Base-by-base conservation (phyloP, 1,140 invertebrate genomes). In the Zaprionus lachaisei region DNA sequence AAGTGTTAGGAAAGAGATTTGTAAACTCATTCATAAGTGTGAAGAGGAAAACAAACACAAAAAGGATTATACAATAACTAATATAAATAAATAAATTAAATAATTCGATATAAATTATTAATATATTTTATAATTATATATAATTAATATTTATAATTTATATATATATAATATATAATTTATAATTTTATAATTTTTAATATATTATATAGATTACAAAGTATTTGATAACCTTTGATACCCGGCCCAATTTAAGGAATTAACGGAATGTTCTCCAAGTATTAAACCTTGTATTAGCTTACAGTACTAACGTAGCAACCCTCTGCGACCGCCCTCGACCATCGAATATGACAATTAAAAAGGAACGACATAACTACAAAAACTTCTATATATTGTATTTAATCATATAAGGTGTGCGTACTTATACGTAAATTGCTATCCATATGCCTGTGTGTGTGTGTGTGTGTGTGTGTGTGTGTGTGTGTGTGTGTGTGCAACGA, bases 401-500 rank as follows among this genome's bases (percentile, higher is more conserved):
- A 82, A 83, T 80, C 83, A 80, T 80, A 89, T 89, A 86, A 86
- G 83, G 83, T 86, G 83, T 86, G 80, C 73, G 77, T 69, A 69
- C 64, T 71, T 72, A 76, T 79, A 76, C 65, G 62, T 64, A 58
- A 60, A 55, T 24, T 22, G 56, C 28, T 65, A 44, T 68, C 57
- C 56, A 34, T 37, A 14, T 31, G 26, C n/a, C n/a, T n/a, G 28
- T 68, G 22, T 77, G 64, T 41, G 34, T 63, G 61, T 41, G 44
- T 60, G 49, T 70, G 79, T 72, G 67, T 67, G 65, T n/a, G n/a
- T n/a, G n/a, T n/a, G n/a, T n/a, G 28, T 68, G 22, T 77, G 64
- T 41, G 34, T 63, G 61, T 41, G 44, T 60, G 49, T 70, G 79
- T 72, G 67, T 67, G 65, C 72, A 68, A 61, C 69, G 72, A 84